Conservation (phyloP, 2,113 vertebrate genomes). For the Okapia johnstoni region DNA sequence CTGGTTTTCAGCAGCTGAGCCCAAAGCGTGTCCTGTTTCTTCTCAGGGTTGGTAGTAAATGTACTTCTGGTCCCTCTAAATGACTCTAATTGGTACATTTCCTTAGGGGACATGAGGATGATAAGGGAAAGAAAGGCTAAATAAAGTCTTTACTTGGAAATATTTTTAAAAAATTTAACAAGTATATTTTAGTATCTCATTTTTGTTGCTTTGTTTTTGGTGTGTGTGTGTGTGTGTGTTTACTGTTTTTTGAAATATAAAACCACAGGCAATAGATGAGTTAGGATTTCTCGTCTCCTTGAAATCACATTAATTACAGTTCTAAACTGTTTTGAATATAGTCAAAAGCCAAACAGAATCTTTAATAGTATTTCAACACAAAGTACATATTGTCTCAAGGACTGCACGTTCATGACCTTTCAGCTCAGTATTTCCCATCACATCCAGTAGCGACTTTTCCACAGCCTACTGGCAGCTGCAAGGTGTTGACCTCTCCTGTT, state of each 20-base stretch:
- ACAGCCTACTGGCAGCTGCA: not conserved
- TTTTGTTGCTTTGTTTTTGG: not conserved
- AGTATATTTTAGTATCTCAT: not conserved
- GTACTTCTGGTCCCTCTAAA: constrained; percentile 28
- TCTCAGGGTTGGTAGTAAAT: not conserved
- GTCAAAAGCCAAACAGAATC: not conserved
- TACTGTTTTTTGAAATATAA: not conserved
- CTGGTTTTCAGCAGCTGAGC: not conserved
- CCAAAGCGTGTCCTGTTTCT: not conserved
- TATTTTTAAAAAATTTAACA: not conserved
- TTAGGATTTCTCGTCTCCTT: not conserved
- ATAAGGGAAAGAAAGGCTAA: not conserved
- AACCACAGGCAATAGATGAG: not conserved
- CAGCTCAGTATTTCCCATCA: not conserved
- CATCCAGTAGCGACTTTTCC: not conserved
- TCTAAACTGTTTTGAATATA: not conserved
- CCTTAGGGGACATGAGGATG: not conserved
- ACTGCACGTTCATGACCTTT: not conserved
- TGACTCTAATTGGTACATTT: constrained; percentile 1
- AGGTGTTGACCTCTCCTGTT: not conserved
- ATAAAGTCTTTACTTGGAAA: not conserved
- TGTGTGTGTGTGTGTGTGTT: not conserved
- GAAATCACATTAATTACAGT: not conserved
- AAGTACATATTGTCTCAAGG: not conserved
- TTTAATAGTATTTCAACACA: not conserved